phyloP scores from a whole-genome alignment of 2,797 vertebrate species.

The Pyrocephalus nanus region DNA sequence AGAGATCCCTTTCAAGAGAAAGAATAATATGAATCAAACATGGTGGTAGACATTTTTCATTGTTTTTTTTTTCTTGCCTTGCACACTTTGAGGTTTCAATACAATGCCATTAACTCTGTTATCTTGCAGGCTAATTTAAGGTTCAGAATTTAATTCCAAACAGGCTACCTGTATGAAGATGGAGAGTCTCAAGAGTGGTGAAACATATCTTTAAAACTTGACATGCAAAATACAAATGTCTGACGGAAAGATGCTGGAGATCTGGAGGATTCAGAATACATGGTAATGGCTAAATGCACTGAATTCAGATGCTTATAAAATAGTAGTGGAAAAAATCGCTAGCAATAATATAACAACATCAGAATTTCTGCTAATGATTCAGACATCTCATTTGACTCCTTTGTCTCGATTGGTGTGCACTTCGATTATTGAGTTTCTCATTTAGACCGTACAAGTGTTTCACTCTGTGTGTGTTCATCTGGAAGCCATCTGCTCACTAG shows the following conservation, averaged over 20 bases:
- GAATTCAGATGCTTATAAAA: neutral
- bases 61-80: neutral
- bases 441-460: neutral
- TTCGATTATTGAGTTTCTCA: neutral
- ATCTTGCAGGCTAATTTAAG: neutral
- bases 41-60: neutral
- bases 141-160: neutral
- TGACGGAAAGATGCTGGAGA: neutral
- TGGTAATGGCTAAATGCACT: neutral
- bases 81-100: neutral
- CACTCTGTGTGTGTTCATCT: neutral
- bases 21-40: neutral
- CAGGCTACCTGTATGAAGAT: neutral
- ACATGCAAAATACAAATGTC: neutral
- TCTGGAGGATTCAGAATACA: neutral
- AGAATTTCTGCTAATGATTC: neutral
- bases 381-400: neutral
- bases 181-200: neutral
- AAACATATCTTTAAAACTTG: neutral
- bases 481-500: slow-evolving; percentile 69
- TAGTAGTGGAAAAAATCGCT: neutral
- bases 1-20: neutral
- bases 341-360: neutral
- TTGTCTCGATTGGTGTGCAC: neutral
- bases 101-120: neutral